Percentiles rank a stretch among this genome's conserved stretches.
Evolutionary conservation across 2,888 invertebrate species (phyloP).

Genomic region (Sinodicranocentrus sp.): DNA sequence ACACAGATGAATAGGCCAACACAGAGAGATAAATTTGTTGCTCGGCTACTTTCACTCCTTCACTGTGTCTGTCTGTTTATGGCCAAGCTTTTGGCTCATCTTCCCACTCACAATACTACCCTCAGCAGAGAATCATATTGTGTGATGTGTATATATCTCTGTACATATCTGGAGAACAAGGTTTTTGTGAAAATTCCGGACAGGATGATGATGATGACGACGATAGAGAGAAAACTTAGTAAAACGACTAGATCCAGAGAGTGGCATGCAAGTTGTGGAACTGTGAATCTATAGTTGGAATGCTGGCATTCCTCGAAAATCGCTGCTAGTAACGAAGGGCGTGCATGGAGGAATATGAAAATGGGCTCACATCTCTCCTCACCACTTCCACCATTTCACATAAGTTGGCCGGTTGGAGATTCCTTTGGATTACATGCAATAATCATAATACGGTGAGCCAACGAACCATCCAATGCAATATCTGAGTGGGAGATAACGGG

Average conservation of each 20-base stretch:
- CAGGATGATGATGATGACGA: slow-evolving; percentile 31
- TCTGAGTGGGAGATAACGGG: neutral
- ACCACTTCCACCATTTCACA: neutral
- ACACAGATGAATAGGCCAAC: slow-evolving; percentile 66
- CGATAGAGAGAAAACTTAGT: neutral
- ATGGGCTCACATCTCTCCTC: too few species aligned
- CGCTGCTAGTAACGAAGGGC: too few species aligned
- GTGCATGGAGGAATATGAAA: too few species aligned
- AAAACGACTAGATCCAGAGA: neutral
- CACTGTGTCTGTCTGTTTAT: slow-evolving; percentile 24
- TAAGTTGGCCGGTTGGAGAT: slow-evolving; percentile 22
- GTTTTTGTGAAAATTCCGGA: slow-evolving; percentile 32
- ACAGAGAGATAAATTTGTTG: slow-evolving; percentile 64
- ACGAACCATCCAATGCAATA: slow-evolving; percentile 35
- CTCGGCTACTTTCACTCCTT: slow-evolving; percentile 54
- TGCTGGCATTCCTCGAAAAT: too few species aligned
- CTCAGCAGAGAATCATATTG: too few species aligned
- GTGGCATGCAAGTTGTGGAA: too few species aligned
- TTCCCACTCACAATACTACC: too few species aligned
- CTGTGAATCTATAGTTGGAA: too few species aligned
- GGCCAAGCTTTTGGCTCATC: slow-evolving; percentile 17
- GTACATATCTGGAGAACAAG: neutral
- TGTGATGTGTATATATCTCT: too few species aligned
- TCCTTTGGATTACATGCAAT: slow-evolving; percentile 47
- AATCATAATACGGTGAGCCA: slow-evolving; percentile 41